Evolutionary conservation across 1,140 invertebrate genomes (phyloP).

Genomic region (Neelides sp.): DNA sequence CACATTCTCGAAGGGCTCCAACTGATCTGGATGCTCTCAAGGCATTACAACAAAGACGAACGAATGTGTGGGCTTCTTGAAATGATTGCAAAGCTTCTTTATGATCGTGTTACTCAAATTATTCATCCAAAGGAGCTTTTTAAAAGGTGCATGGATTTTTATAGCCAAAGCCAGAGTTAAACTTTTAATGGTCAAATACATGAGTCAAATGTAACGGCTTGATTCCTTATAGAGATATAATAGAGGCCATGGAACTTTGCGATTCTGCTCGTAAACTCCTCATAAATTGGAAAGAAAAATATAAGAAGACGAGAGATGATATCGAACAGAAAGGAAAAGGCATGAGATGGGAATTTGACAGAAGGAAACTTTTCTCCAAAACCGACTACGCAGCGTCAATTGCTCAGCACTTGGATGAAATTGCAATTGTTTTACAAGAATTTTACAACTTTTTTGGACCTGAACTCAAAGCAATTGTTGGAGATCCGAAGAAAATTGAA

Average conservation of each 20-base stretch:
- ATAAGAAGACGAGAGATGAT: slow-evolving; percentile 55
- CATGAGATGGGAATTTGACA: slow-evolving; percentile 79
- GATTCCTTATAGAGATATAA: slow-evolving; percentile 13
- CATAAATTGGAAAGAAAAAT: slow-evolving; percentile 58
- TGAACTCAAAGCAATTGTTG: slow-evolving; percentile 70
- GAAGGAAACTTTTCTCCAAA: slow-evolving; percentile 58
- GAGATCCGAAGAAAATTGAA: slow-evolving; percentile 69
- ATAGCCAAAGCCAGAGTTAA: background rate
- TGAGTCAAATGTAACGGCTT: no score
- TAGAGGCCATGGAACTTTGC: slow-evolving; percentile 7
- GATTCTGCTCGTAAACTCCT: slow-evolving; percentile 44
- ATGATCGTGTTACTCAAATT: slow-evolving; percentile 55
- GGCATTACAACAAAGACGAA: slow-evolving; percentile 57
- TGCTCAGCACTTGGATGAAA: slow-evolving; percentile 57
- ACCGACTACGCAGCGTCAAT: slow-evolving; percentile 69
- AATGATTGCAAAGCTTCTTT: slow-evolving; percentile 64
- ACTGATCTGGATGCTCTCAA: slow-evolving; percentile 69
- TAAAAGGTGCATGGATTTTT: slow-evolving; percentile 40
- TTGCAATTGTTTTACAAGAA: slow-evolving; percentile 62
- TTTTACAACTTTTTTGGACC: slow-evolving; percentile 79
- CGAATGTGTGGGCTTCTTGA: slow-evolving; percentile 62
- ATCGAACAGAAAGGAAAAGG: slow-evolving; percentile 72
- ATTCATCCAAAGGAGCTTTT: slow-evolving; percentile 60
- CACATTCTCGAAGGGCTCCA: slow-evolving; percentile 64
- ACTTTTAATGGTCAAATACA: no score